Conservation (phyloP, 2,113 vertebrate genomes). For the Xerus inauris region DNA sequence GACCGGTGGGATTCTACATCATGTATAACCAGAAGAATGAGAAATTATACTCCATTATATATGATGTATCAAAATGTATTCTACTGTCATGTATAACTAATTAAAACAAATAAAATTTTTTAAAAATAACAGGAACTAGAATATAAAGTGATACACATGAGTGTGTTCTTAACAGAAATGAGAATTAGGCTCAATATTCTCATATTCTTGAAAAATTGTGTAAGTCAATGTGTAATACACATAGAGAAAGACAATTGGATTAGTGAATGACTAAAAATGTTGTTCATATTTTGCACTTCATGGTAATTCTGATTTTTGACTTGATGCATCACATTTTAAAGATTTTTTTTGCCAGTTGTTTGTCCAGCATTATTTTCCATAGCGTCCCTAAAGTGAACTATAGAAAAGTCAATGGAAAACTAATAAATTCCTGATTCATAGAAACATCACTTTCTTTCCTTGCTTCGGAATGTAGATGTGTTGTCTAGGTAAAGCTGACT, state of each 20-base stretch:
- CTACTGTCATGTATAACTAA: too few relatives aligned
- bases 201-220: not conserved
- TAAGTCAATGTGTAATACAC: not conserved
- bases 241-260: not conserved
- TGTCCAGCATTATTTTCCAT: not conserved
- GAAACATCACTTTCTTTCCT: not conserved
- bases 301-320: not conserved
- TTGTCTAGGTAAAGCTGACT: not conserved
- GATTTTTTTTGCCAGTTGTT: not conserved
- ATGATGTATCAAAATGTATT: too few relatives aligned
- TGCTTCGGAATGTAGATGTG: not conserved
- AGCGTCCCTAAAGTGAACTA: not conserved
- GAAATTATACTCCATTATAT: too few relatives aligned
- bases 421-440: not conserved
- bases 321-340: not conserved
- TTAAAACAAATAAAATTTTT: too few relatives aligned
- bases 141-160: not conserved
- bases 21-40: too few relatives aligned
- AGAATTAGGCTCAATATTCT: not conserved
- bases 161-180: not conserved
- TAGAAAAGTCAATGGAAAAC: not conserved
- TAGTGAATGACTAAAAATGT: not conserved
- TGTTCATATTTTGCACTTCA: not conserved
- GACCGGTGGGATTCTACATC: too few relatives aligned
- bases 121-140: not conserved